These are phyloP conservation scores for Arvicola amphibius DNA, from an alignment of 2,797 vertebrate species.

Conservation along the genomic window DNA sequence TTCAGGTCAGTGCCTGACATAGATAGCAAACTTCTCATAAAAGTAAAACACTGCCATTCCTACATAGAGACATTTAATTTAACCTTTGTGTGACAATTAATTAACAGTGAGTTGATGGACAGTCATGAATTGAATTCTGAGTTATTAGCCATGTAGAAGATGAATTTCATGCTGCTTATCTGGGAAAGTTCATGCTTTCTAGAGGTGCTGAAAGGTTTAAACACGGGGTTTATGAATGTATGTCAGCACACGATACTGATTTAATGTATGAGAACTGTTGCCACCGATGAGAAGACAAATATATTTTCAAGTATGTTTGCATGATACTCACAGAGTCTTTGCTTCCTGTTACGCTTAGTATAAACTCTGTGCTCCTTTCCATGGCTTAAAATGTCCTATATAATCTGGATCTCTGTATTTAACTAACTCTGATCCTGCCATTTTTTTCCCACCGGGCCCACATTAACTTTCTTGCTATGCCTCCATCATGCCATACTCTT, in stretches of 20 bases:
- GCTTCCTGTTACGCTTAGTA: background rate
- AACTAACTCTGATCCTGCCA: background rate
- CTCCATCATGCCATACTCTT: background rate
- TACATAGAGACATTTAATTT: background rate
- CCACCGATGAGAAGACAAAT: background rate
- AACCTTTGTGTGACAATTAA: conserved; percentile 20
- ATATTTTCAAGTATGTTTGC: background rate
- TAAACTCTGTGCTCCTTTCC: background rate
- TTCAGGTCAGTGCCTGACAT: background rate
- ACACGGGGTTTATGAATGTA: background rate
- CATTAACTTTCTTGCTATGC: background rate
- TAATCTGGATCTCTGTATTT: background rate
- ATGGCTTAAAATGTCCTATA: background rate
- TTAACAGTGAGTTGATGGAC: background rate
- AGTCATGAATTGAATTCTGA: background rate
- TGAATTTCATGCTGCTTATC: background rate
- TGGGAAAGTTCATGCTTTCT: conserved; percentile 7
- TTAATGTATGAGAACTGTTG: conserved; percentile 4
- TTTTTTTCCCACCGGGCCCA: background rate
- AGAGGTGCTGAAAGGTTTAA: background rate
- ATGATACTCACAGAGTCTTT: background rate
- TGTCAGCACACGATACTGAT: background rate
- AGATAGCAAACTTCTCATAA: conserved; percentile 12
- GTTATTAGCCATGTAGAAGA: background rate
- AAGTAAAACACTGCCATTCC: background rate